Evolutionary conservation across 2,113 vertebrate genomes (phyloP), one percentile per base, ranked within the genome.

Genomic region (Gallinago paraguaiae): DNA sequence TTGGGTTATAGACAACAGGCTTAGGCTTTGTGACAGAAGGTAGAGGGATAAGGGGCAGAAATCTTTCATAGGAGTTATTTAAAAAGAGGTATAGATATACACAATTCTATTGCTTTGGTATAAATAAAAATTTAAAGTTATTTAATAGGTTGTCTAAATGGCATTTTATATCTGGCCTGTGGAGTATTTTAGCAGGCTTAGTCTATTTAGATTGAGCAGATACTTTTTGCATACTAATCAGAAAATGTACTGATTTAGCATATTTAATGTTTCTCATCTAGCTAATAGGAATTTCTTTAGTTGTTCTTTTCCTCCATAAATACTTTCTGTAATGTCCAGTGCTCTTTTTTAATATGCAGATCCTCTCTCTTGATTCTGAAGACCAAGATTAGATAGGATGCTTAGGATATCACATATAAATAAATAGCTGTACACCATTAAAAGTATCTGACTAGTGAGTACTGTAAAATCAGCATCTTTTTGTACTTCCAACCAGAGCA

Each of bases 351-450:
- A 91, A 80, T 90, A 91, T 88, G 56, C 76, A 77, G 61, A 41
- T 70, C 45, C 31, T 82, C 45, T 91, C 87, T 96, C 43, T 57
- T 93, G 74, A 69, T 94, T 86, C 78, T 90, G 50, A 93, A 92
- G 23, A 91, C 45, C 27, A 79, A 88, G 54, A 80, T 41, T 78
- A 86, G 92, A 84, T 63, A 50, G 61, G 69, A 43, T 90, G 54
- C 37, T 81, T 71, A 43, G 2, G 8, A 22, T 88, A 60, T 41
- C 3, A 3, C 25, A 2, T 76, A 16, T 75, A n/a, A 72, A 45
- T 54, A 86, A 92, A 79, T 41, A 91, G 37, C 51, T 82, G 27
- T 65, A 43, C 18, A 22, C 63, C 33, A 28, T 77, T 91, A 82
- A 90, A 94, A 95, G 79, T 23, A 89, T 45, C 64, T 76, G 48